Evolutionary conservation across 2,888 invertebrate species (phyloP), one percentile per base, ranked within the genome.

Genomic region (Pandemis cinnamomeana): DNA sequence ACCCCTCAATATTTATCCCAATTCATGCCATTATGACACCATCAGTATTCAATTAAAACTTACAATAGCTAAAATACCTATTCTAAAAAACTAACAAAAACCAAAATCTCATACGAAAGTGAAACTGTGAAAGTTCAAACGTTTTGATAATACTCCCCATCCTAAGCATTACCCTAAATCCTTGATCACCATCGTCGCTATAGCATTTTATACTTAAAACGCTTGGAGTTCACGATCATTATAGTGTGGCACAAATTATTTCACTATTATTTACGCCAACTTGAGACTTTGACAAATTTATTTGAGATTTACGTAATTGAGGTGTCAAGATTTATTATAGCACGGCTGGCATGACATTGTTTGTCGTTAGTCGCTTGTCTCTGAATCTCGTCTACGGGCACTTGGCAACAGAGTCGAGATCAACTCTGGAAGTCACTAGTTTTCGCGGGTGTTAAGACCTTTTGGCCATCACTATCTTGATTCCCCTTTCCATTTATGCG

Each of bases 111-210:
- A 7, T 7, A 61, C 41, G 36, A 53, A 51, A 27, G 58, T 68
- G 55, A 44, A 66, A 10, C 7, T 10, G 71, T 51, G 67, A 67
- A 67, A 67, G 67, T 53, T 51, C 13, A 2, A 41, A n/a, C 53
- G 10, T 41, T 67, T 53, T 67, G 15, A 53, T 27, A 64, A 64
- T 48, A 27, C 10, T 7, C 4, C 6, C 5, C 44, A 10, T 46
- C 27, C 36, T 27, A 13, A 13, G 11, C 67, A 67, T 71, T 71
- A 71, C 42, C 71, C 71, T 48, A 61, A 10, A 61, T 71, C 55
- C 64, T 64, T 36, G 10, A 27, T 20, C 42, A 46, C 42, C 20
- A 13, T 41, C 42, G 10, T 13, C 11, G 15, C 15, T 11, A 42
- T 10, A 13, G 7, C 7, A 67, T 51, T 71, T 51, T n/a, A n/a